Evolutionary conservation across 2,888 invertebrate species (phyloP).

Genomic region (Nephrotoma flavescens): DNA sequence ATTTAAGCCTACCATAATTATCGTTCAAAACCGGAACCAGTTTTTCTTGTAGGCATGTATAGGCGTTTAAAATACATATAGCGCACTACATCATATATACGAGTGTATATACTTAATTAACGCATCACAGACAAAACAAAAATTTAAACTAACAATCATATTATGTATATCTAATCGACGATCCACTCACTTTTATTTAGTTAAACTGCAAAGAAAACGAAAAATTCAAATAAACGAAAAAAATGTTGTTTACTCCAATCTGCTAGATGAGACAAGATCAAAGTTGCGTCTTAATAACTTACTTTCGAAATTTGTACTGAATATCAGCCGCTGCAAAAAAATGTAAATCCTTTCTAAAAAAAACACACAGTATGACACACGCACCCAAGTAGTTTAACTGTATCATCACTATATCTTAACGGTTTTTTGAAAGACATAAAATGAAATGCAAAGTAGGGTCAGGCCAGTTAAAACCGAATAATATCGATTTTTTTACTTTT

Average conservation of each 20-base stretch:
- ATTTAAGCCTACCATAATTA: background rate
- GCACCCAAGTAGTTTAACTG: background rate
- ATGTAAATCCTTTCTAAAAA: background rate
- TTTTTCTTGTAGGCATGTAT: background rate
- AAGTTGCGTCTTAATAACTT: background rate
- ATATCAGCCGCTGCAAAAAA: background rate
- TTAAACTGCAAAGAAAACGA: background rate
- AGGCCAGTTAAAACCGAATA: background rate
- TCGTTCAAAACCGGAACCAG: background rate
- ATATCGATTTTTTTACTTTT: background rate
- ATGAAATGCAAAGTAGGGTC: background rate
- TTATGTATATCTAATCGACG: background rate
- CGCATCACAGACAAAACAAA: background rate
- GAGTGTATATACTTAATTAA: background rate
- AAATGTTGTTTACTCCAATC: background rate
- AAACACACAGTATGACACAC: background rate
- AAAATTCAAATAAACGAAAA: background rate
- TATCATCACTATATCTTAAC: background rate
- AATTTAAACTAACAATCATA: too few species aligned
- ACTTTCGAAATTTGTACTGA: background rate
- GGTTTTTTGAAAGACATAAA: background rate
- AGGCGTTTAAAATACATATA: background rate
- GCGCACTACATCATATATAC: background rate
- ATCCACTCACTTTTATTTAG: background rate
- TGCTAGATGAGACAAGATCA: background rate